A percentile compares a stretch with the other conserved stretches of the same genome.
phyloP scores from a whole-genome alignment of 2,113 vertebrate genomes.

The Brachypteracias leptosomus region DNA sequence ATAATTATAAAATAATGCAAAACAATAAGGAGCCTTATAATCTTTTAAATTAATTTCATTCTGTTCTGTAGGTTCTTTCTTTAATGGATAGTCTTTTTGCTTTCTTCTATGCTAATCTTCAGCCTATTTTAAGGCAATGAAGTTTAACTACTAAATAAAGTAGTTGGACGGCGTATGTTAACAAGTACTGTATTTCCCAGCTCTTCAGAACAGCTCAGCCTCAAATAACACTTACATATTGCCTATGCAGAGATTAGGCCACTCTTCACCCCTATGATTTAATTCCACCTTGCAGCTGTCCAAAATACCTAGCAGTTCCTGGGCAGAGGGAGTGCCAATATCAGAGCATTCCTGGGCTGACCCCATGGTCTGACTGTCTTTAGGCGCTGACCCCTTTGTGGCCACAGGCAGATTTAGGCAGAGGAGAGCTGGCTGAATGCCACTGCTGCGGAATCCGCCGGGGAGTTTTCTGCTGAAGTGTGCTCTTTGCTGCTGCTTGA shows the following conservation, averaged over 20 bases:
- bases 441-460: neutral
- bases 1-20: neutral
- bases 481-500: slow-evolving; percentile 22
- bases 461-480: neutral
- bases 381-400: neutral
- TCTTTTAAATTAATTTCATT: neutral
- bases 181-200: neutral
- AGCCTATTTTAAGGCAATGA: slow-evolving; percentile 8
- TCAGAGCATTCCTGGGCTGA: neutral
- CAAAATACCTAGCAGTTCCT: slow-evolving; percentile 77
- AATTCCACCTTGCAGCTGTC: slow-evolving; percentile 79
- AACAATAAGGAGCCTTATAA: neutral
- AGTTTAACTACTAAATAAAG: neutral
- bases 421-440: neutral
- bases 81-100: neutral
- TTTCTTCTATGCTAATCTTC: neutral
- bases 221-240: slow-evolving; percentile 76
- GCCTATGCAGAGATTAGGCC: slow-evolving; percentile 79
- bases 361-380: neutral
- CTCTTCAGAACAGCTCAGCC: neutral
- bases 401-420: neutral
- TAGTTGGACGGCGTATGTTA: neutral
- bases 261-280: slow-evolving; percentile 78
- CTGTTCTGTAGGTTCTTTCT: neutral
- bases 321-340: slow-evolving; percentile 56